A percentile compares a stretch with the other conserved stretches of the same genome.
phyloP scores from a whole-genome alignment of 2,888 invertebrate genomes.

The Rugalucina vietnamica region DNA sequence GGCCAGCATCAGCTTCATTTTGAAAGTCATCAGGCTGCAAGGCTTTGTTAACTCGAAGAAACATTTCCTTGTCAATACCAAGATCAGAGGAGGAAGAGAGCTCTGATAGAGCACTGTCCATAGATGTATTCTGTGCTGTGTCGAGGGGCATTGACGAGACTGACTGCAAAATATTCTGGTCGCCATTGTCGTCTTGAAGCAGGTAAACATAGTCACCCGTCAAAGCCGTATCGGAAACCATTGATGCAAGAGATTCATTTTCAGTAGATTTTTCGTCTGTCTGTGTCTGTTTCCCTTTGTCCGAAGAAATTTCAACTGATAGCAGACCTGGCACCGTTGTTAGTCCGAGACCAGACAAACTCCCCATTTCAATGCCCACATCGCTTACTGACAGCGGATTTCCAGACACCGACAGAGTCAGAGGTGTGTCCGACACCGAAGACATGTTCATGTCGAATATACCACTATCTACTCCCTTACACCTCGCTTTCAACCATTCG shows the following conservation, averaged over 20 bases:
- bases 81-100: neutral
- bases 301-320: neutral
- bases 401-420: neutral
- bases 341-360: neutral
- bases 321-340: neutral
- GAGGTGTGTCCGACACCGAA: neutral
- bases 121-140: neutral
- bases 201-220: neutral
- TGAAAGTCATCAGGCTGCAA: neutral
- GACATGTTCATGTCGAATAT: slow-evolving; percentile 64
- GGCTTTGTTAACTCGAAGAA: neutral
- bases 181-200: neutral
- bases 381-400: no score
- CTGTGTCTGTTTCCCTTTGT: neutral
- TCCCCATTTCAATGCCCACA: neutral
- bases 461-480: slow-evolving; percentile 67
- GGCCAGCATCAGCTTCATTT: neutral
- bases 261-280: neutral
- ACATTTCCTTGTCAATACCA: slow-evolving; percentile 2
- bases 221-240: neutral
- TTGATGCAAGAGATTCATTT: neutral
- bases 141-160: neutral
- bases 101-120: neutral
- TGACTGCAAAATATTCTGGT: neutral
- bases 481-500: slow-evolving; percentile 77